Conservation (phyloP, 1,140 invertebrate species). For the Plectus sambesii region DNA sequence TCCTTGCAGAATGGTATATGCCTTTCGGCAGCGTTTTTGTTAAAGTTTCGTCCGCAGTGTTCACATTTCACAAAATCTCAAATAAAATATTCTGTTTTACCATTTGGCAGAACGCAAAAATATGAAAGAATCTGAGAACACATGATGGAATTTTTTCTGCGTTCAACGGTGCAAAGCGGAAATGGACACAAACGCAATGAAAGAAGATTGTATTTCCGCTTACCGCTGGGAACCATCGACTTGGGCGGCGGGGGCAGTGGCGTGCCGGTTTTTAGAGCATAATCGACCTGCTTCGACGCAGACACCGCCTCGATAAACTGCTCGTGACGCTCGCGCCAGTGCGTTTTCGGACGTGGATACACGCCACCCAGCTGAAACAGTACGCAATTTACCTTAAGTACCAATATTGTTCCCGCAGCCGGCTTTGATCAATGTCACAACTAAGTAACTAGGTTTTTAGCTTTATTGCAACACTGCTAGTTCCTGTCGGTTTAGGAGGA, state of each 20-base stretch:
- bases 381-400: too few species aligned
- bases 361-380: too few species aligned
- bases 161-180: background rate
- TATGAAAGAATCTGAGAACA: background rate
- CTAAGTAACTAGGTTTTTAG: slow-evolving; percentile 5
- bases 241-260: slow-evolving; percentile 70
- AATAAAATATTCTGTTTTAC: slow-evolving; percentile 7
- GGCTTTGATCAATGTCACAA: too few species aligned
- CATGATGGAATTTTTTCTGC: background rate
- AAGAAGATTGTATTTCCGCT: slow-evolving; percentile 5
- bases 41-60: slow-evolving; percentile 76
- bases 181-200: background rate
- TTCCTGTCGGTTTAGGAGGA: background rate
- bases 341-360: slow-evolving; percentile 53
- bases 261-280: slow-evolving; percentile 68
- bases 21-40: slow-evolving; percentile 67
- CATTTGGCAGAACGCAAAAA: background rate
- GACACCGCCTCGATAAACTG: slow-evolving; percentile 78
- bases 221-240: slow-evolving; percentile 41
- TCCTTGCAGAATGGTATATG: slow-evolving; percentile 81
- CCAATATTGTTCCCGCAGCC: too few species aligned
- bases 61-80: slow-evolving; percentile 83
- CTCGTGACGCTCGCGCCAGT: slow-evolving; percentile 82
- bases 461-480: background rate
- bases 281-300: slow-evolving; percentile 71